Conservation (phyloP, 2,797 vertebrate species). For the Pelobates cultripes region DNA sequence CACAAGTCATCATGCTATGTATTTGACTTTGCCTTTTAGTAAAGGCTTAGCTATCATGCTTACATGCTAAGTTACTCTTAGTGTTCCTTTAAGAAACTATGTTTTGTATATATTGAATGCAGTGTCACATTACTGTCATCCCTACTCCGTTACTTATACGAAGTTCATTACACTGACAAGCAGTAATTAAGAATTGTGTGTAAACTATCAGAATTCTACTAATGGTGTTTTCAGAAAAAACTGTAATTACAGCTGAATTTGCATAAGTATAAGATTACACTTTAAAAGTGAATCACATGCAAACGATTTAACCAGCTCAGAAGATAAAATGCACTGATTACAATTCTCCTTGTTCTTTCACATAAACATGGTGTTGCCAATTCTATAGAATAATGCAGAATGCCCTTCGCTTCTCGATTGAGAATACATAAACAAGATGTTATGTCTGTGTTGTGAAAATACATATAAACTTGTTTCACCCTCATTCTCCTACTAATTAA, state of each 20-base stretch:
- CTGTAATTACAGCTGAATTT: conserved; percentile 46
- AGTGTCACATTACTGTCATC: conserved; percentile 29
- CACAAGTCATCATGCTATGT: too few relatives aligned
- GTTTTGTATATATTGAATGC: neutral
- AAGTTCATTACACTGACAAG: conserved; percentile 39
- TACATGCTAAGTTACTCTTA: too few relatives aligned
- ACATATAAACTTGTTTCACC: neutral
- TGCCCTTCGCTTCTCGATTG: neutral
- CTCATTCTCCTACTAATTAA: neutral
- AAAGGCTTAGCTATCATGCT: too few relatives aligned
- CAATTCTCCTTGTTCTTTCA: neutral
- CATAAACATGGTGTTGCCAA: neutral
- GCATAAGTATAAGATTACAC: conserved; percentile 45
- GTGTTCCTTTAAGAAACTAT: neutral
- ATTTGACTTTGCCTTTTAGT: too few relatives aligned
- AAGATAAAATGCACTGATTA: conserved; percentile 28
- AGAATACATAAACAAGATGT: neutral
- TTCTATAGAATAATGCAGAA: conserved; percentile 10
- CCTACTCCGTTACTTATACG: neutral
- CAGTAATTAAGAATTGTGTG: conserved; percentile 38
- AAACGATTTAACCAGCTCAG: conserved; percentile 13
- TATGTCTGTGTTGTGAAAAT: neutral
- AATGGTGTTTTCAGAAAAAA: conserved; percentile 50
- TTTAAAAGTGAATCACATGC: conserved; percentile 28
- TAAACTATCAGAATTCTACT: conserved; percentile 42